A percentile compares a stretch with the other conserved stretches of the same genome.
These are phyloP conservation scores for Harlomillsia oculata DNA, from an alignment of 1,140 invertebrate genomes.

Conservation along the genomic window DNA sequence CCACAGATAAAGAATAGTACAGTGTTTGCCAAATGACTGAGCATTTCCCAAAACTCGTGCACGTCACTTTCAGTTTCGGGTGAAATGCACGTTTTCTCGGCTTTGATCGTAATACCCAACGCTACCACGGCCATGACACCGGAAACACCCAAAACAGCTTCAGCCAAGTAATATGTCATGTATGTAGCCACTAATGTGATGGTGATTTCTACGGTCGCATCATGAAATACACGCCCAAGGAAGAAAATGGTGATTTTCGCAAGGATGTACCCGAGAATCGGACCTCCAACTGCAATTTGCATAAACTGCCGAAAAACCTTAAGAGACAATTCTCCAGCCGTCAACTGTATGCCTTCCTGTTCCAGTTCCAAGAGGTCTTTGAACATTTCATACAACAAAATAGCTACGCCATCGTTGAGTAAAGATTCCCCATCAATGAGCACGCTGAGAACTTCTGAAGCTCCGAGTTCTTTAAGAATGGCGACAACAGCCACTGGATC, in stretches of 20 bases:
- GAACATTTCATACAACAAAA: constrained; percentile 42
- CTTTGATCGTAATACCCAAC: constrained; percentile 41
- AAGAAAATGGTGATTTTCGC: constrained; percentile 39
- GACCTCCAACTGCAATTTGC: constrained; percentile 39
- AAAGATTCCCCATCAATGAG: constrained; percentile 46
- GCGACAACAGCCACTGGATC: constrained; percentile 45
- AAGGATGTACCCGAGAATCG: constrained; percentile 41
- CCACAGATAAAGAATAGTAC: constrained; percentile 46
- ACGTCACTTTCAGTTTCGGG: constrained; percentile 43
- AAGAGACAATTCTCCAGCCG: not conserved
- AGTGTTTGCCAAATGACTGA: constrained; percentile 45
- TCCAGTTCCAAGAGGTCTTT: constrained; percentile 16
- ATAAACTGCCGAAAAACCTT: constrained; percentile 14
- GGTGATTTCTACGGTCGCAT: constrained; percentile 40
- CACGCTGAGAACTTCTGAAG: constrained; percentile 42
- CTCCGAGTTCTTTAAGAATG: constrained; percentile 40
- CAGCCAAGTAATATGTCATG: constrained; percentile 42
- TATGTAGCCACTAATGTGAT: constrained; percentile 43
- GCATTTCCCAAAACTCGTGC: constrained; percentile 45
- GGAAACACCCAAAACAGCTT: constrained; percentile 39
- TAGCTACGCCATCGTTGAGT: constrained; percentile 46
- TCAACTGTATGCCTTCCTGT: not conserved
- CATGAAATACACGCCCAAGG: constrained; percentile 28
- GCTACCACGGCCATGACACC: constrained; percentile 43
- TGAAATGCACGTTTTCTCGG: constrained; percentile 42